Percentiles rank a stretch among this genome's conserved stretches.
Evolutionary conservation across 2,888 invertebrate species (phyloP).

Genomic region (Heliothis peltigera): DNA sequence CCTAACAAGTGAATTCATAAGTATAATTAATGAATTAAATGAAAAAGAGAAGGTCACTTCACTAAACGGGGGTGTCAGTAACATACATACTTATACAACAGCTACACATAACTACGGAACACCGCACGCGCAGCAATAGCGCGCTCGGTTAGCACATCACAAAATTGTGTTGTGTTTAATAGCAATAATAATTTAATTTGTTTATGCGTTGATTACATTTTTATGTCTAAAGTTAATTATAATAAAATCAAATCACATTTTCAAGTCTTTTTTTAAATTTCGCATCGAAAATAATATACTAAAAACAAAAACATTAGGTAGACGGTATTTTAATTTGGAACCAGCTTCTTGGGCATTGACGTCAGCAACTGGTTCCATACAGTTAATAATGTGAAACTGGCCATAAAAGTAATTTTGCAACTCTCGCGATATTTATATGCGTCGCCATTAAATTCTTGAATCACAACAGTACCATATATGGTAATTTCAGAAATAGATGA

Average conservation of each 20-base stretch:
- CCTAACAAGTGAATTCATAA: too few species aligned
- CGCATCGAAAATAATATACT: slow-evolving; percentile 35
- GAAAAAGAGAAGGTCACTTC: background rate
- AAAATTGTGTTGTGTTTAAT: slow-evolving; percentile 6
- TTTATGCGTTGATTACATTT: slow-evolving; percentile 20
- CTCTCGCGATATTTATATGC: slow-evolving; percentile 51
- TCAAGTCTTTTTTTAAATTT: slow-evolving; percentile 35
- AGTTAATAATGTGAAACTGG: slow-evolving; percentile 60
- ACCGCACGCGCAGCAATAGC: background rate
- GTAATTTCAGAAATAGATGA: slow-evolving; percentile 28
- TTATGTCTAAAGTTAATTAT: slow-evolving; percentile 20
- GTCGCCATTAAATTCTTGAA: slow-evolving; percentile 43
- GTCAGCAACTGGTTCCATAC: slow-evolving; percentile 66
- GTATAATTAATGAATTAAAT: too few species aligned
- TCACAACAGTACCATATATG: slow-evolving; percentile 29
- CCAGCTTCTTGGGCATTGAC: slow-evolving; percentile 68
- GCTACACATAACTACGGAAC: background rate
- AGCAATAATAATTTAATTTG: slow-evolving; percentile 9
- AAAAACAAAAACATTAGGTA: slow-evolving; percentile 55
- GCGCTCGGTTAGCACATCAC: background rate
- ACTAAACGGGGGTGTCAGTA: background rate
- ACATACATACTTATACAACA: background rate
- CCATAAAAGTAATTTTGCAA: slow-evolving; percentile 65
- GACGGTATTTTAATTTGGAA: slow-evolving; percentile 62
- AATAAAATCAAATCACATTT: slow-evolving; percentile 25